phyloP scores from a whole-genome alignment of 1,140 invertebrate genomes.

The Panulirus ornatus region DNA sequence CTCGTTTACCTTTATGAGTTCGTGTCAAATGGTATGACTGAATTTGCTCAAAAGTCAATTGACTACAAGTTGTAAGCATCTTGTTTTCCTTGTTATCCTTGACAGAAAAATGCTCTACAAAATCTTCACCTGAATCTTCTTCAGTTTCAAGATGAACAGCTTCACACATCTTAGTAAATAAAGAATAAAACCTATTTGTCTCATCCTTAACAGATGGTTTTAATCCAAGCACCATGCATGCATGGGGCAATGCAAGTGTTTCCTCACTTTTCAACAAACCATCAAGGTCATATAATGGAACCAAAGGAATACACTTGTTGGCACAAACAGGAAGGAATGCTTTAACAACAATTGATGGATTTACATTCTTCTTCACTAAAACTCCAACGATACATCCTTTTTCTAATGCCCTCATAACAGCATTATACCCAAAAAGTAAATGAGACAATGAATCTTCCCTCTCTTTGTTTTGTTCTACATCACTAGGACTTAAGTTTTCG shows the following conservation, averaged over 20 bases:
- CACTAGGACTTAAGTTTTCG: slow-evolving; percentile 25
- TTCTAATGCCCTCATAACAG: slow-evolving; percentile 65
- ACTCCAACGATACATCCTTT: slow-evolving; percentile 54
- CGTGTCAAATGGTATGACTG: slow-evolving; percentile 49
- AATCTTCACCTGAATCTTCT: slow-evolving; percentile 1
- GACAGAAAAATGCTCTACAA: not conserved
- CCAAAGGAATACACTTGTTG: slow-evolving; percentile 58
- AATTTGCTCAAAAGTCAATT: slow-evolving; percentile 21
- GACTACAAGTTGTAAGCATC: not conserved
- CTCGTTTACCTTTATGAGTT: slow-evolving; percentile 16
- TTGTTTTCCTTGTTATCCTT: slow-evolving; percentile 28
- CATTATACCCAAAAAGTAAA: slow-evolving; percentile 72
- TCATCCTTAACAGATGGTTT: slow-evolving; percentile 57
- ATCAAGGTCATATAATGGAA: slow-evolving; percentile 53
- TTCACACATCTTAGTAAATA: slow-evolving; percentile 57
- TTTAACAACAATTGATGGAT: slow-evolving; percentile 53
- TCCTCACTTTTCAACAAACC: slow-evolving; percentile 31
- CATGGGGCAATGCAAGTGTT: slow-evolving; percentile 22
- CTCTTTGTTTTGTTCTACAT: not conserved
- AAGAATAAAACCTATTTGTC: slow-evolving; percentile 37
- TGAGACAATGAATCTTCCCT: slow-evolving; percentile 52
- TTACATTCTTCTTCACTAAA: slow-evolving; percentile 63
- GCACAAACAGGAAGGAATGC: slow-evolving; percentile 69
- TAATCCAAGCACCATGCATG: slow-evolving; percentile 67
- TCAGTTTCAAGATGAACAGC: slow-evolving; percentile 8